Base-by-base conservation (phyloP, 2,888 invertebrate genomes). In the Chrysolina haemoptera region DNA sequence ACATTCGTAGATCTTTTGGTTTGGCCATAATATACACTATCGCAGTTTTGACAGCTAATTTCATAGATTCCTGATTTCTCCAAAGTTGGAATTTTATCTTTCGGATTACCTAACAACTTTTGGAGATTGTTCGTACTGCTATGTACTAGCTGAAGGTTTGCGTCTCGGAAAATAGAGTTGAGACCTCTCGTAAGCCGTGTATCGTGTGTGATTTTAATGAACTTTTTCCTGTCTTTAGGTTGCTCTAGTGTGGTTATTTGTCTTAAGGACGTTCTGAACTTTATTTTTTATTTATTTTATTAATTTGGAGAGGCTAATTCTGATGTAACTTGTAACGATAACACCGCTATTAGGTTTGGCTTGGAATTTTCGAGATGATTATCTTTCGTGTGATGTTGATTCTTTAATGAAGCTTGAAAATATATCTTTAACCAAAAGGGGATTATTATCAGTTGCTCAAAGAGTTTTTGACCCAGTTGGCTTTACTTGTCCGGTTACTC, bases 401-500 rank as follows among this genome's bases (percentile, higher is more conserved):
- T 9, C 14, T 35, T 35, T 62, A 1, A 62, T 6, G 14, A 16
- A 62, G 9, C 16, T 35, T 10, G 16, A 62, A 12, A 14, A 62
- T 55, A 16, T 12, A 18, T 14, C 43, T 22, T 16, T 16, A 12
- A 71, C 66, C 9, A 71, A 71, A n/a, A 10, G 71, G 46, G 43
- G 48, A 22, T 50, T 71, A 48, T 67, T 71, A 18, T 65, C 65
- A 50, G 41, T 67, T 18, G 66, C 75, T 27, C 72, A 75, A 12
- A 53, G 59, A 18, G 59, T 75, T 6, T 75, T 75, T 14, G 69
- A 73, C 35, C 75, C 75, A 3, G 72, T 72, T n/a, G 72, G 75
- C 12, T 75, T 75, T 46, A 64, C 66, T 11, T 68, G 71, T 46
- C 77, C 77, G 5, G 68, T 71, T 18, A 71, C 71, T 12, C 22